Evolutionary conservation across 2,888 invertebrate species (phyloP).

Genomic region (Stegana nigrithorax): DNA sequence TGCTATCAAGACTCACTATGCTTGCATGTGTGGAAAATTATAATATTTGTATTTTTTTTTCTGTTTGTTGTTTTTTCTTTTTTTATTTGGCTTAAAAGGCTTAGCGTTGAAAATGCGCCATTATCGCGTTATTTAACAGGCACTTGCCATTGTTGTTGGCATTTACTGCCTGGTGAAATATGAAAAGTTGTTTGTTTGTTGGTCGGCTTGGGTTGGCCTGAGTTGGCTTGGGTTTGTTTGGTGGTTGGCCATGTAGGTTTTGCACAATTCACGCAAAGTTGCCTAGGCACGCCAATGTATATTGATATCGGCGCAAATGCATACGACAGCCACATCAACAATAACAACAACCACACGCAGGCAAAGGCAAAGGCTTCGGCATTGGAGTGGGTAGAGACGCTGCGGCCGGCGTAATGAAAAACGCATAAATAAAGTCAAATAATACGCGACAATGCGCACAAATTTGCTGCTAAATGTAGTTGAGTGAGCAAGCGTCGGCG

Average conservation of each 20-base stretch:
- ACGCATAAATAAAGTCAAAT: conserved; percentile 62
- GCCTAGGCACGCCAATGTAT: conserved; percentile 46
- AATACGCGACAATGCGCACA: conserved; percentile 59
- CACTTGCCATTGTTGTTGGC: conserved; percentile 1
- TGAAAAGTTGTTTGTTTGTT: too few species aligned
- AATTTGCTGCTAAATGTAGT: conserved; percentile 62
- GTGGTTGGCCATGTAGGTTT: conserved; percentile 51
- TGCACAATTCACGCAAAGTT: conserved; percentile 60
- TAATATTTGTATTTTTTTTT: conserved; percentile 4
- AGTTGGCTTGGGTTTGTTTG: neutral
- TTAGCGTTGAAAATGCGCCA: conserved; percentile 35
- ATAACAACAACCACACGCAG: conserved; percentile 6
- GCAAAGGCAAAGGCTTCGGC: conserved; percentile 20
- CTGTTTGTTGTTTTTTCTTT: neutral
- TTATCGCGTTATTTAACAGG: conserved; percentile 42
- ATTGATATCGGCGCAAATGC: too few species aligned
- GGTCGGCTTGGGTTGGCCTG: too few species aligned
- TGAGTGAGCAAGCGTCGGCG: conserved; percentile 27
- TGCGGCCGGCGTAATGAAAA: conserved; percentile 62
- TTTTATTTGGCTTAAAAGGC: conserved; percentile 57
- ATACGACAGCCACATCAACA: conserved; percentile 38
- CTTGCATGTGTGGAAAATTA: neutral
- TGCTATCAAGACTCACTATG: too few species aligned
- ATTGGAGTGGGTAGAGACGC: conserved; percentile 29
- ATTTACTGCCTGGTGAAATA: neutral